Evolutionary conservation across 2,888 invertebrate genomes (phyloP), one percentile per base, ranked within the genome.

Genomic region (Drosophila tanythrix): DNA sequence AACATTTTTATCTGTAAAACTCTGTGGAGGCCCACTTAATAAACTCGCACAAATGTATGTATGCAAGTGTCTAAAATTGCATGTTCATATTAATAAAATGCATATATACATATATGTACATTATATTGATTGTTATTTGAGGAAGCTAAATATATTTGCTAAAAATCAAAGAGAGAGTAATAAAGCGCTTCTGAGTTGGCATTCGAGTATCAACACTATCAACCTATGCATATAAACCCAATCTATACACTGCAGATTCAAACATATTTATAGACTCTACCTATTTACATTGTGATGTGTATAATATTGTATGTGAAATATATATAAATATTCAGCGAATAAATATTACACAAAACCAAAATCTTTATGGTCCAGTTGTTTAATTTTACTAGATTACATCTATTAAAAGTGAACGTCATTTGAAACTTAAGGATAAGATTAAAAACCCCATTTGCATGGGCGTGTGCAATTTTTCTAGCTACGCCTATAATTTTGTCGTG

Each of bases 291-390:
- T 46, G 50, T 68, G 36, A 68, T 61, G 68, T 83, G 78, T 61
- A 74, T 70, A 74, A 78, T 78, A 79, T 67, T 83, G 52, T 61
- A 76, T 85, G 79, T 85, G 74, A 72, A 81, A 66, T 65, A 66
- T 63, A 65, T 67, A 70, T 67, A 70, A 77, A 84, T 82, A 83
- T 82, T 83, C 78, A 74, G 57, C 79, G 69, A 83, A 85, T 83
- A 83, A 83, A 79, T 74, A 81, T 56, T 25, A 78, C 38, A 74
- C 38, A 56, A 43, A 65, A 70, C 52, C 2, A 48, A 27, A 43
- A n/a, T 3, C 2, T 25, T 18, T 8, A 18, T 58, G 13, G 8
- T 27, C 13, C 11, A 35, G 1, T 46, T 51, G 0, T 25, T n/a
- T 38, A 4, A 2, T 50, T 50, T 6, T 35, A 10, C 11, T 55